A percentile compares a stretch with the other conserved stretches of the same genome.
Evolutionary conservation across 1,140 invertebrate species (phyloP).

Genomic region (Triops cancriformis): DNA sequence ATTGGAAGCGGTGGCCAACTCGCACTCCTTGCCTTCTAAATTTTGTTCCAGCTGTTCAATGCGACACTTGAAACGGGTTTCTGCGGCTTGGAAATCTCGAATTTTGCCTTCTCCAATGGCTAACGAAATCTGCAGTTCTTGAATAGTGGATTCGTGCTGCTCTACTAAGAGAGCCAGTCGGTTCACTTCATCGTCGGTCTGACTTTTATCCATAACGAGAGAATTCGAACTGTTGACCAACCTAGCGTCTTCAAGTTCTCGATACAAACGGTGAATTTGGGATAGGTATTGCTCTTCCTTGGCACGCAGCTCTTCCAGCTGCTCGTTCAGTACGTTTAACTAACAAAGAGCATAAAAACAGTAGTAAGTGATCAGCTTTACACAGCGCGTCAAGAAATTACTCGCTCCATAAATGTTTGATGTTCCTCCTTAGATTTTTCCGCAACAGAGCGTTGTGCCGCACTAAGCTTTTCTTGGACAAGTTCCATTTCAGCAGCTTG

Average conservation of each 20-base stretch:
- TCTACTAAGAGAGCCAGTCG: not conserved
- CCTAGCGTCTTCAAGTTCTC: not conserved
- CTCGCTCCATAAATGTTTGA: not conserved
- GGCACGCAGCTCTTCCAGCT: not conserved
- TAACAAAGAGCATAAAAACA: not conserved
- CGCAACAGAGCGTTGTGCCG: not conserved
- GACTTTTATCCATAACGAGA: not conserved
- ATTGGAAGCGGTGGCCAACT: conserved; percentile 26
- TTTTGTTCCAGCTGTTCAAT: conserved; percentile 26
- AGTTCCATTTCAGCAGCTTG: not conserved
- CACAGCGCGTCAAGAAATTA: not conserved
- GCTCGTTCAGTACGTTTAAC: not conserved
- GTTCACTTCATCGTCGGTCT: not conserved
- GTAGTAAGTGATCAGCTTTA: not conserved
- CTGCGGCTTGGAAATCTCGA: not conserved
- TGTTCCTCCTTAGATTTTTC: not conserved
- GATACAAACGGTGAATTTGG: not conserved
- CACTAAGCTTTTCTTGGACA: not conserved
- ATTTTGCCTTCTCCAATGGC: not conserved
- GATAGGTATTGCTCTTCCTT: not conserved
- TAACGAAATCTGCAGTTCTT: not conserved
- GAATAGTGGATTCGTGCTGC: not conserved
- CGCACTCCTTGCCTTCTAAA: conserved; percentile 29
- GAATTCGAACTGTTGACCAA: not conserved
- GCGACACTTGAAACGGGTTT: conserved; percentile 16